Evolutionary conservation across 2,888 invertebrate species (phyloP).

Genomic region (Monoplex corrugatus): DNA sequence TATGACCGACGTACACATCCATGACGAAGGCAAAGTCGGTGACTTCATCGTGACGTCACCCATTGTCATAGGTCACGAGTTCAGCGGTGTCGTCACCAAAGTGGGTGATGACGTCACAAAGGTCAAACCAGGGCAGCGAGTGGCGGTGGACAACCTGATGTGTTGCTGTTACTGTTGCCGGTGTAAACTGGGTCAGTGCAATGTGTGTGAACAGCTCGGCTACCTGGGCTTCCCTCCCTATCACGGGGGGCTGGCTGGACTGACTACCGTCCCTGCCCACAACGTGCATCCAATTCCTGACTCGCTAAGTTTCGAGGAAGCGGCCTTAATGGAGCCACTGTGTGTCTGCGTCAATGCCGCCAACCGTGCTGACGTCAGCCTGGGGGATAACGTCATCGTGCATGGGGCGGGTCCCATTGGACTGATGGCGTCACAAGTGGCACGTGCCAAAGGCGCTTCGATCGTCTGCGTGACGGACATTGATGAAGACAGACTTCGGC

Average conservation of each 20-base stretch:
- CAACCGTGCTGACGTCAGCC: constrained; percentile 88
- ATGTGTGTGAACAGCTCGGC: constrained; percentile 44
- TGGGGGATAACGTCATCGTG: constrained; percentile 82
- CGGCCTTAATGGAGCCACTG: constrained; percentile 95
- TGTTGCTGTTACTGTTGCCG: constrained; percentile 49
- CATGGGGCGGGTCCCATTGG: constrained; percentile 76
- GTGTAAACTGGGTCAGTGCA: constrained; percentile 44
- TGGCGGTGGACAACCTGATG: constrained; percentile 52
- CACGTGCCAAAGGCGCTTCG: constrained; percentile 33
- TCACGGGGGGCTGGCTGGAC: not conserved
- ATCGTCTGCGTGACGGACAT: constrained; percentile 37
- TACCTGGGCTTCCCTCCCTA: not conserved
- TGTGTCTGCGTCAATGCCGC: constrained; percentile 97
- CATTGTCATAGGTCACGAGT: constrained; percentile 97
- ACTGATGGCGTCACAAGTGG: constrained; percentile 36
- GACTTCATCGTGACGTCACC: constrained; percentile 90
- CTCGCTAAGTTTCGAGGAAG: constrained; percentile 94
- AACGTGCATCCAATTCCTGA: constrained; percentile 90
- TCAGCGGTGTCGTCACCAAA: constrained; percentile 85
- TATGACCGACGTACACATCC: constrained; percentile 95
- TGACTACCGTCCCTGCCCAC: not conserved
- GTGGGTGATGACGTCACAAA: constrained; percentile 85
- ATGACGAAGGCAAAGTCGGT: constrained; percentile 90
- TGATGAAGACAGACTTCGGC: constrained; percentile 29
- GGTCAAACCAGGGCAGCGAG: constrained; percentile 83